Evolutionary conservation across 2,113 vertebrate genomes (phyloP), one percentile per base, ranked within the genome.

Genomic region (Papio anubis): DNA sequence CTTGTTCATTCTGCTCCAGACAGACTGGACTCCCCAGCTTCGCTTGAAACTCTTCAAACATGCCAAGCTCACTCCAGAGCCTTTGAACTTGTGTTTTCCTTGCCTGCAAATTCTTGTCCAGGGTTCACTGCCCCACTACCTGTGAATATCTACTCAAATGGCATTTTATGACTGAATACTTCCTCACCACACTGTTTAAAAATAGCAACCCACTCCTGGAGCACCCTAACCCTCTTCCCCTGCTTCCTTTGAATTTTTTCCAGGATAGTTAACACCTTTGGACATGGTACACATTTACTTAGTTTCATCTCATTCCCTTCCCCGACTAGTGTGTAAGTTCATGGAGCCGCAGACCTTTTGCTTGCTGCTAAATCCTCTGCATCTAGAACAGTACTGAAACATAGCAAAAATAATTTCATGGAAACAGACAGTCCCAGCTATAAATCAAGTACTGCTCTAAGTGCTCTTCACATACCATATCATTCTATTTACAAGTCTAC

Each of bases 391-490:
- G 4, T 6, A 40, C 20, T 10, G 17, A 75, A 66, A 40, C 40
- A n/a, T 0, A 2, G 52, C 16, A 38, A 83, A 9, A 48, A 59
- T 40, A 86, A 25, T 27, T 18, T 50, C 83, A 30, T 6, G 12
- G 38, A 91, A 92, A 95, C 11, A 35, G 32, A 61, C 16, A 84
- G 45, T 14, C 81, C 57, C 16, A 66, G 38, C 20, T 55, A 18
- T 1, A 8, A 10, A 13, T 5, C 52, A 25, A 55, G 8, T 27
- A 38, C 64, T 35, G 35, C 23, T 57, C n/a, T 35, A 38, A 82
- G 4, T 7, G 40, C 8, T 50, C 13, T 23, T 40, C 43, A 40
- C 2, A 18, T 0, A 35, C 1, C 27, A 17, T 16, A 45, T 20
- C 43, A 2, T 48, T 66, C n/a, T 59, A 64, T 17, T 55, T 10